Evolutionary conservation across 2,888 invertebrate species (phyloP).

Genomic region (Lutraria lutraria): DNA sequence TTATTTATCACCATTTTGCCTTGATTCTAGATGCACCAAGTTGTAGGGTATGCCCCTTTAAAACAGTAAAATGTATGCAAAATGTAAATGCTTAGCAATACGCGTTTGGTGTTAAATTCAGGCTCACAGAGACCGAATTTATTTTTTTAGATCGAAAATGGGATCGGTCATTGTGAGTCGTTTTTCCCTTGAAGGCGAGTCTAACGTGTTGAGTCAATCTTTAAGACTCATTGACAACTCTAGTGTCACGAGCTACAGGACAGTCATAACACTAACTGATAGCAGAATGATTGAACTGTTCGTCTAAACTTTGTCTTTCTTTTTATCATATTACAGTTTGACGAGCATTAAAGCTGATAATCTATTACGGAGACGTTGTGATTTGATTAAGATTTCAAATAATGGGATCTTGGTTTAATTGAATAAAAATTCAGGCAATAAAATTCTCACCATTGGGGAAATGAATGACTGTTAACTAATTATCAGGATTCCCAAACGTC

Average conservation of each 20-base stretch:
- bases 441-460: neutral
- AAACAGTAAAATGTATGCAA: too few relatives aligned
- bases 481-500: neutral
- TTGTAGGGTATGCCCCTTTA: too few relatives aligned
- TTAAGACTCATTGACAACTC: neutral
- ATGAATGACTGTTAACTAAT: conserved; percentile 5
- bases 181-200: neutral
- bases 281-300: neutral
- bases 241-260: neutral
- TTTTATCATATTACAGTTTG: conserved; percentile 14
- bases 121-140: too few relatives aligned
- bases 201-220: neutral
- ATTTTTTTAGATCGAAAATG: neutral
- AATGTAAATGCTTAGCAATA: too few relatives aligned
- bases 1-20: too few relatives aligned
- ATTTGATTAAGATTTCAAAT: conserved; percentile 41
- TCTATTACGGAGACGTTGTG: neutral
- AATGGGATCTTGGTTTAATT: conserved; percentile 30
- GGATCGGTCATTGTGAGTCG: neutral
- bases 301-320: neutral
- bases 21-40: too few relatives aligned
- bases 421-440: conserved; percentile 21
- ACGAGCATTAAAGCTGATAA: conserved; percentile 8
- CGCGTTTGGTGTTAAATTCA: too few relatives aligned
- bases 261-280: neutral